phyloP scores from a whole-genome alignment of 2,113 vertebrate genomes.

The Platysteira castanea region DNA sequence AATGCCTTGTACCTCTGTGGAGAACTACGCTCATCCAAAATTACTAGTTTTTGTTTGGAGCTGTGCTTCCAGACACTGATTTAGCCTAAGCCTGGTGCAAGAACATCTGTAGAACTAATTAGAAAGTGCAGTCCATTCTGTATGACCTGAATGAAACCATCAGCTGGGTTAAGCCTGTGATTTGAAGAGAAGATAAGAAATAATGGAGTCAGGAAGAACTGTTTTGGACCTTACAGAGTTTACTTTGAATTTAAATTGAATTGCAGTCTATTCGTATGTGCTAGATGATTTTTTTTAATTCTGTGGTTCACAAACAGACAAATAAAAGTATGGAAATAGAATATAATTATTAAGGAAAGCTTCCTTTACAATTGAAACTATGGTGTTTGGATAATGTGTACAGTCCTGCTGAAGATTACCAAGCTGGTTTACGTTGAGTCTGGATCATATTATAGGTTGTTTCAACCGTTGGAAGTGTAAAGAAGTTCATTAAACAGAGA shows the following conservation, averaged over 20 bases:
- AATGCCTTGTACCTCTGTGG: neutral
- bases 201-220: neutral
- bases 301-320: neutral
- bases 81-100: neutral
- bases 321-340: neutral
- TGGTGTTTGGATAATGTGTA: neutral
- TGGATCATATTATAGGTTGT: neutral
- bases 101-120: neutral
- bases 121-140: neutral
- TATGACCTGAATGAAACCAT: neutral
- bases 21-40: neutral
- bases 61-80: accelerated
- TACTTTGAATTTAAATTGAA: neutral
- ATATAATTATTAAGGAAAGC: neutral
- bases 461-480: neutral
- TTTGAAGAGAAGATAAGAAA: neutral
- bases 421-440: neutral
- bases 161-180: neutral
- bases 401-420: neutral
- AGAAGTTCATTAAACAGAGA: neutral
- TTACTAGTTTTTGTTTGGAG: neutral
- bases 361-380: neutral
- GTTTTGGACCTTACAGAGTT: neutral
- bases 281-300: neutral
- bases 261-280: neutral